Base-by-base conservation (phyloP, 2,797 vertebrate genomes). In the Acanthurus tractus region DNA sequence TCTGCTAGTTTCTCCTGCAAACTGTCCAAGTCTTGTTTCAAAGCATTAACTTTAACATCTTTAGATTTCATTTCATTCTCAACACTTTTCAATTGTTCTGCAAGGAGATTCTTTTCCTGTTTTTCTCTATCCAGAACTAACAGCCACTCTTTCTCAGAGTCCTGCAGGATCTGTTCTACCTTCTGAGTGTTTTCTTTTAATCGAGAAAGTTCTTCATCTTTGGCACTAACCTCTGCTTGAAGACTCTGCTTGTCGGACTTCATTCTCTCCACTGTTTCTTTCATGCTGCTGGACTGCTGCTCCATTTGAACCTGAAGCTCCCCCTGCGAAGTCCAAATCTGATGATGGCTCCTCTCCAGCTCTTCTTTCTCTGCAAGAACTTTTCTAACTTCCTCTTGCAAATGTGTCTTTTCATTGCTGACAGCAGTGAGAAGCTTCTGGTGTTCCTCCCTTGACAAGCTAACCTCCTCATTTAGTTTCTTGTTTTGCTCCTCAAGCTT, bases 221-320 rank as follows among this genome's bases (percentile, higher is more conserved):
- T 95, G 74, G 82, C 95, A 98, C 97, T 97, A 95, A 98, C 97
- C 97, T 97, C 90, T 79, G 91, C 94, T 92, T 94, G 96, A 36
- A 97, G 96, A 81, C 89, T 95, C 88, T 95, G 92, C 85, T 91
- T 95, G 91, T 96, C 95, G 18, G 87, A 92, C 89, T 88, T 88
- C 94, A 94, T 82, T 79, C 90, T 91, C 88, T 94, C 91, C 88
- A 91, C 85, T 1, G 80, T 89, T 70, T 95, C 89, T 23, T 79
- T 94, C 81, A 95, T 82, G 85, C 82, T 93, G 85, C 81, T 86
- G 90, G 94, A 93, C 79, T 94, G 86, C 74, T 93, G 95, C 90
- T 93, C 92, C 83, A 89, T 84, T 62, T 94, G 81, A 79, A 94
- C 81, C 77, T 18, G 86, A 40, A 96, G 79, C 53, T 94, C 89